Base-by-base conservation (phyloP, 2,797 vertebrate species). In the Sebastes diploproa region DNA sequence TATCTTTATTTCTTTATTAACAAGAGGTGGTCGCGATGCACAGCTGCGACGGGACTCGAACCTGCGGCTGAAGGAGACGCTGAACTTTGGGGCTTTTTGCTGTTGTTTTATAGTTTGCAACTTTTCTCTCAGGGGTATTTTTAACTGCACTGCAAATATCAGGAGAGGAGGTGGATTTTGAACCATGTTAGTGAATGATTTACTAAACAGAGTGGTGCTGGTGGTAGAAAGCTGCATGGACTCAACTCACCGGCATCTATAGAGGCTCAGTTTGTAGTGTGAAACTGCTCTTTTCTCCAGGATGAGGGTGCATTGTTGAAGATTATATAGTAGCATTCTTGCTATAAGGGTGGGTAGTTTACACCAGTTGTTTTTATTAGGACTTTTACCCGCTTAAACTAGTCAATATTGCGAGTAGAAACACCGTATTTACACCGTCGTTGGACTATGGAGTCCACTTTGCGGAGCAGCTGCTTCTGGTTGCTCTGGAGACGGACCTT, bases 401-500 rank as follows among this genome's bases (percentile, higher is more conserved):
- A 22, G 14, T 16, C 52, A 25, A 16, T 1, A 70, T 13, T 65
- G 3, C 27, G 4, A 50, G 34, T 30, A 5, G 23, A 52, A 65
- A 61, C 58, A 0, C 9, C 59, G 11, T 4, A 13, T 46, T n/a
- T 30, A 22, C 10, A 29, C 77, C 30, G 0, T 6, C 12, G 50
- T 25, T 14, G 50, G 29, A 91, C 80, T 84, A 96, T 96, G 96
- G 92, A 91, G 78, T 60, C 83, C 72, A 6, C 69, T 74, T 80
- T 83, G 29, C 88, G 92, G 86, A 89, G 82, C 81, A 83, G 86
- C 81, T 77, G 90, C 89, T 62, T 86, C 67, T 79, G 84, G 94
- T 89, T 94, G 89, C 91, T 89, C 25, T 95, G 95, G 95, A 95
- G 91, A 95, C 94, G 89, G 91, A 93, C 91, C 77, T 59, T 95